These are phyloP conservation scores for Sebastiscus albofasciatus DNA, from an alignment of 2,797 vertebrate species.

Conservation along the genomic window DNA sequence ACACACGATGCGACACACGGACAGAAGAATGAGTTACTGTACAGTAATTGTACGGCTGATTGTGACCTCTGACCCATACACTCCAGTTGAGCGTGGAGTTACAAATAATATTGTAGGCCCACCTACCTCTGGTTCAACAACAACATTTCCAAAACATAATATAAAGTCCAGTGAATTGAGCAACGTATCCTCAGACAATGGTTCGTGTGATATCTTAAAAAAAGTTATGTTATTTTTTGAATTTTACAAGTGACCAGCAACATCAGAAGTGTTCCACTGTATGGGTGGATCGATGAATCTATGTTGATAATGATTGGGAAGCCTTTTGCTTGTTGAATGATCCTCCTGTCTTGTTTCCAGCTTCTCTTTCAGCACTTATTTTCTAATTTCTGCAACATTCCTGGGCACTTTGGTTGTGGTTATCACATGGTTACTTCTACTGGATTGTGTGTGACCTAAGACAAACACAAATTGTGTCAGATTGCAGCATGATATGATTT, in stretches of 20 bases:
- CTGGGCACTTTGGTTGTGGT: too few relatives aligned
- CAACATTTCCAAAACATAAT: not conserved
- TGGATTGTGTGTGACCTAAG: not conserved
- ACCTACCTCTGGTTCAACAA: not conserved
- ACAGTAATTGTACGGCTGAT: not conserved
- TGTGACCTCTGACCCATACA: not conserved
- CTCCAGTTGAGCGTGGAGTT: too few relatives aligned
- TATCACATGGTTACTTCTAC: not conserved
- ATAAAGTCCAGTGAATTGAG: not conserved
- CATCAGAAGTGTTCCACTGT: too few relatives aligned
- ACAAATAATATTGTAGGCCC: not conserved
- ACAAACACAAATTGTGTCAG: not conserved
- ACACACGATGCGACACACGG: too few relatives aligned
- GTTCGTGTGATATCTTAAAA: not conserved
- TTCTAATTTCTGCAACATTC: not conserved
- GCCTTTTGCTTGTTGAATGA: not conserved
- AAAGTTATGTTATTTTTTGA: not conserved
- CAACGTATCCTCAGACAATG: not conserved
- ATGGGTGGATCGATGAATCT: too few relatives aligned
- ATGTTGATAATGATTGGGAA: not conserved
- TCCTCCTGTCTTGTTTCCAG: not conserved
- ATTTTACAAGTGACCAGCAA: not conserved
- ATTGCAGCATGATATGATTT: not conserved
- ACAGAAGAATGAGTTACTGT: not conserved
- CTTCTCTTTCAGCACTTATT: not conserved